These are phyloP conservation scores for Pelochelys cantorii DNA, from an alignment of 2,797 vertebrate genomes.

Conservation along the genomic window DNA sequence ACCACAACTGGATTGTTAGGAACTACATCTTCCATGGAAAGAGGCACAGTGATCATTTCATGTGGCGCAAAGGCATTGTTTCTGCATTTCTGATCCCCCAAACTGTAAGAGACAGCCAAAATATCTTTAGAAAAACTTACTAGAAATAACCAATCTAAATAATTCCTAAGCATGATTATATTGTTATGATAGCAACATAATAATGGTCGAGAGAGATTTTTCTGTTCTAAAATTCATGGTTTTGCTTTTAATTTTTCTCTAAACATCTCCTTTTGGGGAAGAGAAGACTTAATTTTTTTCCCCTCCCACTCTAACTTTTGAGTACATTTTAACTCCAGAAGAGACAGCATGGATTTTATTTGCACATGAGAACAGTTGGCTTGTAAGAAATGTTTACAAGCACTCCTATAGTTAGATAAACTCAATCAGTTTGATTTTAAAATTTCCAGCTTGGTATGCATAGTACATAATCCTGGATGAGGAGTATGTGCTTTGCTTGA, in stretches of 20 bases:
- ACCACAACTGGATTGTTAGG: not conserved
- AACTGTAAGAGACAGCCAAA: constrained; percentile 10
- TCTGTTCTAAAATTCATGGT: not conserved
- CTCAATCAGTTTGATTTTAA: constrained; percentile 62
- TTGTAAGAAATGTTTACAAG: constrained; percentile 11
- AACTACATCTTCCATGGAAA: constrained; percentile 7
- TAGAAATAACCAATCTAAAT: not conserved
- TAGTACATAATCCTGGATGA: constrained; percentile 54
- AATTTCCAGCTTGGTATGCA: constrained; percentile 56
- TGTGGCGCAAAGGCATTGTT: not conserved
- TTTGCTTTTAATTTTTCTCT: not conserved
- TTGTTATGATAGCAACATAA: not conserved
- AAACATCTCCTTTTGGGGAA: not conserved
- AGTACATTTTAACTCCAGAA: not conserved
- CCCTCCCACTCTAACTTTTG: not conserved
- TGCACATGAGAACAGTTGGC: not conserved
- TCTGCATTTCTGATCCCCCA: not conserved
- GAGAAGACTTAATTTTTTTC: fast-evolving
- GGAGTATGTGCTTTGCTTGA: constrained; percentile 72
- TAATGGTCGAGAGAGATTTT: not conserved
- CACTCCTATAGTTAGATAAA: not conserved
- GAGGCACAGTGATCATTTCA: not conserved
- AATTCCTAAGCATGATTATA: not conserved
- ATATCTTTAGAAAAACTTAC: not conserved
- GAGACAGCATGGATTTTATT: not conserved